phyloP scores from a whole-genome alignment of 2,113 vertebrate genomes.

The Myotis lucifugus region DNA sequence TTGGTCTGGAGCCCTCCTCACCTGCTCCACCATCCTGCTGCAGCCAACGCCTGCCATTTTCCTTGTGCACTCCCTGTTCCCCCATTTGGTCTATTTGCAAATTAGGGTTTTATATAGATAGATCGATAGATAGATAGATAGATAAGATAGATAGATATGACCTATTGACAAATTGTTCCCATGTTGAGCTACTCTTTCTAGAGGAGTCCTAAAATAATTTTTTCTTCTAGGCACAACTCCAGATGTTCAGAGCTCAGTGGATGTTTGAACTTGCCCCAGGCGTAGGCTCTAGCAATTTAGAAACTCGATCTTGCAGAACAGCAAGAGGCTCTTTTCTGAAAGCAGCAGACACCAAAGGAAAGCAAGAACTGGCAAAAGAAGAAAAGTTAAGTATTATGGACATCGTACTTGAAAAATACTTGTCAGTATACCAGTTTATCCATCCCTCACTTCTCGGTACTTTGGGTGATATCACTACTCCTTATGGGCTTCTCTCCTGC shows the following conservation, averaged over 20 bases:
- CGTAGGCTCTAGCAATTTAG: conserved; percentile 83
- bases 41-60: too few relatives aligned
- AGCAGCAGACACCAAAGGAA: conserved; percentile 87
- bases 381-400: conserved; percentile 88
- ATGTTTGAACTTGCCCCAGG: conserved; percentile 96
- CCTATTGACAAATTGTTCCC: neutral
- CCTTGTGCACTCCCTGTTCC: too few relatives aligned
- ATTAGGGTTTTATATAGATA: too few relatives aligned
- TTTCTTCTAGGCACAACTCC: conserved; percentile 91
- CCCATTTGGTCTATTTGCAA: too few relatives aligned
- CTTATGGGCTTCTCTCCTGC: neutral
- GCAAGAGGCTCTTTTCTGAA: conserved; percentile 83
- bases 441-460: neutral
- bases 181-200: neutral
- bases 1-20: too few relatives aligned
- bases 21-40: too few relatives aligned
- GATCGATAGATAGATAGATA: too few relatives aligned
- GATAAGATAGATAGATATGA: too few relatives aligned
- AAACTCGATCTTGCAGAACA: conserved; percentile 80
- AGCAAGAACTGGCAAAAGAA: conserved; percentile 92
- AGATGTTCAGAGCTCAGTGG: conserved; percentile 96
- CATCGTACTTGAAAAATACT: neutral
- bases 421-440: neutral
- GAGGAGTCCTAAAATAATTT: neutral
- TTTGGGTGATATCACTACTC: neutral